These are phyloP conservation scores for Heliconius sara DNA, from an alignment of 2,888 invertebrate species.

Conservation along the genomic window DNA sequence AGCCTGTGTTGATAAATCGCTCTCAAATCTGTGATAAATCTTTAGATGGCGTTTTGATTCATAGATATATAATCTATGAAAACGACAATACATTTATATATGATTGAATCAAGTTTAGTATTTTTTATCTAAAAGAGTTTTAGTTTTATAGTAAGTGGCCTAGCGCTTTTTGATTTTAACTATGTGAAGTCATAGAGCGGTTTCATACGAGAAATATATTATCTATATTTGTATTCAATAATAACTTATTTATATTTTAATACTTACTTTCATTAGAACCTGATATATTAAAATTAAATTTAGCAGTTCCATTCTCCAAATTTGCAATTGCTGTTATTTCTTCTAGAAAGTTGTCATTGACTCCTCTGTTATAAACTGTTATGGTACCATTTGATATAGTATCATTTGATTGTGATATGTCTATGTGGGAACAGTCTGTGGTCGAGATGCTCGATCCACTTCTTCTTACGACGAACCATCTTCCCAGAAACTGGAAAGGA, in stretches of 20 bases:
- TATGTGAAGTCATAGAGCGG: not conserved
- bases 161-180: not conserved
- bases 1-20: too few relatives aligned
- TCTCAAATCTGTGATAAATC: too few relatives aligned
- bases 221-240: not conserved
- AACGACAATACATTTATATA: too few relatives aligned
- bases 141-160: not conserved
- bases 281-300: conserved; percentile 53
- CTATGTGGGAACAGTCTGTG: conserved; percentile 62
- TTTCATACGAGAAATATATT: not conserved
- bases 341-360: conserved; percentile 63
- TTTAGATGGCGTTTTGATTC: too few relatives aligned
- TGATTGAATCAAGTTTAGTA: too few relatives aligned
- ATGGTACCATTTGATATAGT: conserved; percentile 27
- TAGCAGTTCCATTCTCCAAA: conserved; percentile 53
- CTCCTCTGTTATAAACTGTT: conserved; percentile 50
- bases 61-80: too few relatives aligned
- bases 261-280: conserved; percentile 57
- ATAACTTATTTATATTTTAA: not conserved
- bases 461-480: conserved; percentile 64
- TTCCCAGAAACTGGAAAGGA: conserved; percentile 62
- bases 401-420: conserved; percentile 48
- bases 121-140: too few relatives aligned
- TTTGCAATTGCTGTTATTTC: conserved; percentile 53
- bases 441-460: conserved; percentile 42